phyloP scores from a whole-genome alignment of 1,140 invertebrate species.

The Neuroterus valhalla region DNA sequence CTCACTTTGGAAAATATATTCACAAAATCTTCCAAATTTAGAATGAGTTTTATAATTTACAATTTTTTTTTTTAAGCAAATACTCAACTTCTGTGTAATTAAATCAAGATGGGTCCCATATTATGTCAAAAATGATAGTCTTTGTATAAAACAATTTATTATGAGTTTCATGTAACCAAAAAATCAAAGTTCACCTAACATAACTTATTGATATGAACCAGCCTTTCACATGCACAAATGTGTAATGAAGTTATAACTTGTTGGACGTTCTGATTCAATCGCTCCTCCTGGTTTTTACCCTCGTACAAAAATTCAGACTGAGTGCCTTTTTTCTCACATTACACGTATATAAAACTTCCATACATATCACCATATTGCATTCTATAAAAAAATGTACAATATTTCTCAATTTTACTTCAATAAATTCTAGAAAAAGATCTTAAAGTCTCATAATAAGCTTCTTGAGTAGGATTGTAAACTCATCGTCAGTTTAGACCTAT shows the following conservation, averaged over 20 bases:
- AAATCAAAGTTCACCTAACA: conserved; percentile 41
- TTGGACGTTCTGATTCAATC: neutral
- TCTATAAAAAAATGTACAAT: conserved; percentile 24
- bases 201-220: conserved; percentile 13
- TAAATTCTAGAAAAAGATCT: conserved; percentile 25
- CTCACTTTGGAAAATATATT: too few species aligned
- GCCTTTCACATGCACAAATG: neutral
- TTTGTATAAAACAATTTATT: conserved; percentile 49
- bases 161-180: conserved; percentile 54
- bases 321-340: conserved; percentile 19
- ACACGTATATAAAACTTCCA: conserved; percentile 18
- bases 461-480: too few species aligned
- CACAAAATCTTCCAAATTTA: neutral
- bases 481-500: too few species aligned
- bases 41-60: too few species aligned
- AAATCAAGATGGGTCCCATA: neutral
- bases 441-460: neutral
- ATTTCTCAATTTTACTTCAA: neutral
- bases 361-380: neutral
- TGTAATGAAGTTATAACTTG: conserved; percentile 31
- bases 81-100: too few species aligned
- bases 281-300: neutral
- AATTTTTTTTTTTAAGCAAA: too few species aligned
- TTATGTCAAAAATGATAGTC: neutral
- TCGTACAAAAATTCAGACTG: neutral